A percentile compares a stretch with the other conserved stretches of the same genome.
phyloP scores from a whole-genome alignment of 2,888 invertebrate genomes.

The Fissipunctia ypsillon region DNA sequence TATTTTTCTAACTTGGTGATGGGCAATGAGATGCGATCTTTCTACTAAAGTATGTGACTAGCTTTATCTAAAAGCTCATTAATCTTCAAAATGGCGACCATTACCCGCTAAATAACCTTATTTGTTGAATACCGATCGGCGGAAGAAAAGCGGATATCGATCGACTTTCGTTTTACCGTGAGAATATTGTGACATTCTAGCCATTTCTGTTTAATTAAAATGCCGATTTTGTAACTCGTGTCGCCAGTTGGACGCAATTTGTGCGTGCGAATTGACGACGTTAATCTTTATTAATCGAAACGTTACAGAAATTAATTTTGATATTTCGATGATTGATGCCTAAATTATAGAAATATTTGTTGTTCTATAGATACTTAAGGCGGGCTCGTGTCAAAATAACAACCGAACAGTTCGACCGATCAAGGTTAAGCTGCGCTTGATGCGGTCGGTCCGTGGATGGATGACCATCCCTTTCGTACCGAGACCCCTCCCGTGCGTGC shows the following conservation, averaged over 20 bases:
- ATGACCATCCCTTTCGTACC: no score
- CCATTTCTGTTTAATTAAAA: slow-evolving; percentile 58
- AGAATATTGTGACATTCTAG: slow-evolving; percentile 61
- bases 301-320: slow-evolving; percentile 4
- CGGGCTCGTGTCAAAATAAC: no score
- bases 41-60: slow-evolving; percentile 15
- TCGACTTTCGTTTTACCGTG: slow-evolving; percentile 65
- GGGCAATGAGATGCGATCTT: no score
- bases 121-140: slow-evolving; percentile 56
- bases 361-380: not conserved
- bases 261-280: slow-evolving; percentile 26
- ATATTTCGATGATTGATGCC: slow-evolving; percentile 5
- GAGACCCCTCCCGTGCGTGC: no score
- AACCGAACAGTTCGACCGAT: no score
- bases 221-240: slow-evolving; percentile 45
- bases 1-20: no score
- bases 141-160: slow-evolving; percentile 67
- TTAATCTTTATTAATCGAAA: slow-evolving; percentile 39
- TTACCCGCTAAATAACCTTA: slow-evolving; percentile 65
- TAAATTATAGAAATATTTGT: slow-evolving; percentile 4
- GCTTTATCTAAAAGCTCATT: slow-evolving; percentile 37
- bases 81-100: slow-evolving; percentile 52
- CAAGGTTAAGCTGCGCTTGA: no score
- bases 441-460: no score
- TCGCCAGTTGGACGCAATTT: slow-evolving; percentile 24